Base-by-base conservation (phyloP, 2,888 invertebrate species). In the Lymantria monacha region DNA sequence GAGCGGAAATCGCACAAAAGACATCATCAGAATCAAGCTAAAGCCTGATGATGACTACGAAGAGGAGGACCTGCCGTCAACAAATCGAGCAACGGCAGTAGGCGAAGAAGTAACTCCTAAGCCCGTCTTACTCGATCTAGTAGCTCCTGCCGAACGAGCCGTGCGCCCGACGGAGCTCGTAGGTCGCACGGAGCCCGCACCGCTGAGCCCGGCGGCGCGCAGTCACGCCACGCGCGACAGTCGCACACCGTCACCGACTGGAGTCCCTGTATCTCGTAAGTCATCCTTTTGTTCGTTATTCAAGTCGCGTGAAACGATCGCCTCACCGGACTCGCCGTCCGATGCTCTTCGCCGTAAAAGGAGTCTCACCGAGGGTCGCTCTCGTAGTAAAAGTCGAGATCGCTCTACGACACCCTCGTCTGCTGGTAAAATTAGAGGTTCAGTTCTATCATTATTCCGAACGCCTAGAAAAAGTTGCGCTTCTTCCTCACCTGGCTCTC, bases 231-330 rank as follows among this genome's bases (percentile, higher is more conserved):
- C 56, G 3, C 75, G 81, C 9, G 76, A 72, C 46, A 76, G 82
- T 38, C 79, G 93, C 30, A 92, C 93, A 0, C 96, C 96, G 0
- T 96, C 96, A 0, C 96, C 96, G 0, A 68, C 93, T 0, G 93
- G 93, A 0, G 86, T 86, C 0, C 92, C 93, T 0, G 91, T 93
- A 0, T 96, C 96, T 0, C 92, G 96, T 38, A 96, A 96, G 79
- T 96, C 95, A 67, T 96, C 96, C 33, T 96, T 96, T 74, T 95
- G 95, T 52, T 96, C 96, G 3, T 82, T 97, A 42, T 97, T 97
- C 73, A 94, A 95, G 78, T 94, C 95, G 59, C 94, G 94, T 64
- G 95, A 94, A 68, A 92, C 92, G 14, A 92, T 93, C 52, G 92
- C 93, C 14, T 94, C 93, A 52, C 94, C 94, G 0, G 94, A 94